A percentile compares a stretch with the other conserved stretches of the same genome.
phyloP scores from a whole-genome alignment of 2,888 invertebrate species.

The Melipona beecheii region DNA sequence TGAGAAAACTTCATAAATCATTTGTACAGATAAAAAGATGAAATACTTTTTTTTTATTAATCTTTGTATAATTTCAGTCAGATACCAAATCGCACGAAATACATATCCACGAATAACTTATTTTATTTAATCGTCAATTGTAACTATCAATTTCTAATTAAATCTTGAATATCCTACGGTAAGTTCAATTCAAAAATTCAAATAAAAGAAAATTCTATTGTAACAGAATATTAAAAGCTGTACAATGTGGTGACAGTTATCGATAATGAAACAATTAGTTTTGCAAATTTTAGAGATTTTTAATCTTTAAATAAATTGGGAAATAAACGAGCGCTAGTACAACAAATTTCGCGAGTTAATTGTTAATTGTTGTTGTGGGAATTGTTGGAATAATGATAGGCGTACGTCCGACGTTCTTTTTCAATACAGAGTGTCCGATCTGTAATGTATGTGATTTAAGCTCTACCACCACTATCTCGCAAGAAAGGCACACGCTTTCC shows the following conservation, averaged over 20 bases:
- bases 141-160: neutral
- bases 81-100: neutral
- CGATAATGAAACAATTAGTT: neutral
- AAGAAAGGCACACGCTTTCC: constrained; percentile 61
- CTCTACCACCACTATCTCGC: constrained; percentile 53
- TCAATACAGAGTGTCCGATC: constrained; percentile 33
- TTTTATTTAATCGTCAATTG: neutral
- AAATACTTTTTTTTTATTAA: neutral
- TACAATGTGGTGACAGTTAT: neutral
- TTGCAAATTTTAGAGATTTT: neutral
- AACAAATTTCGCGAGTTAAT: neutral
- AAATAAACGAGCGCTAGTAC: neutral
- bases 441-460: constrained; percentile 37
- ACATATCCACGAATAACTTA: neutral
- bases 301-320: neutral
- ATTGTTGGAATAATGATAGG: neutral
- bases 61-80: neutral
- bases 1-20: neutral
- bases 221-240: neutral
- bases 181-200: neutral
- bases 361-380: neutral
- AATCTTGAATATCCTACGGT: neutral
- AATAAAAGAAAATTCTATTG: neutral
- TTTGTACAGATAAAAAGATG: neutral
- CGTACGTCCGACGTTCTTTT: neutral